Evolutionary conservation across 2,797 vertebrate species (phyloP), one percentile per base, ranked within the genome.

Genomic region (Sparus aurata): DNA sequence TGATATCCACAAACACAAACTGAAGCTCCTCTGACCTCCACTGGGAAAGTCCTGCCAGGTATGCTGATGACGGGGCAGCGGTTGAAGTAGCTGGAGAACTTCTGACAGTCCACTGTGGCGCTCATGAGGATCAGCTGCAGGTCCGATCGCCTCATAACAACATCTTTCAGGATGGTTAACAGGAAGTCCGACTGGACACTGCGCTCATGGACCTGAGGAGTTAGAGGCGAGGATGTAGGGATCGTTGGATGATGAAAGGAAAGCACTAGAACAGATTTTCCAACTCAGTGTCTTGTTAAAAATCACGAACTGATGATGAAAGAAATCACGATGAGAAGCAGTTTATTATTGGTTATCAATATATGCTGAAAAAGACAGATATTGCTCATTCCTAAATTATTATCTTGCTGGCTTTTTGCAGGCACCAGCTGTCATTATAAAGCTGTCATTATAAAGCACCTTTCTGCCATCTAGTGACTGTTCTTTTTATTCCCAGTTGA

Each of bases 141-240:
- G 86, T 99, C 97, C 0, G 97, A 96, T 17, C 98, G 95, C 82
- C 96, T 98, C 89, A 95, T 96, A 3, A 99, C 94, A 52, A 99
- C 95, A 55, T 98, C 97, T 79, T 95, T 97, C 73, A 99, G 92
- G 89, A 99, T 98, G 90, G 97, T 95, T 0, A 99, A 91, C 62
- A 99, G 95, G 91, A 99, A 99, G 91, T 99, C 98, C 0, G 98
- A 99, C 84, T 99, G 98, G 62, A 99, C 98, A 2, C 96, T 99
- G 90, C 98, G 97, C 91, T 99, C 98, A 4, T 99, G 98, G 73
- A 99, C 98, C 98, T 99, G 84, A 54, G 18, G 13, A 10, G 66
- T 47, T 0, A 50, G 22, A 59, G 22, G 8, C 22, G 7, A 27
- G 12, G 2, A 20, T 12, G 15, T 18, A 30, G 49, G 12, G n/a